Conservation (phyloP, 2,113 vertebrate species). For the Notarius quadriscutis region DNA sequence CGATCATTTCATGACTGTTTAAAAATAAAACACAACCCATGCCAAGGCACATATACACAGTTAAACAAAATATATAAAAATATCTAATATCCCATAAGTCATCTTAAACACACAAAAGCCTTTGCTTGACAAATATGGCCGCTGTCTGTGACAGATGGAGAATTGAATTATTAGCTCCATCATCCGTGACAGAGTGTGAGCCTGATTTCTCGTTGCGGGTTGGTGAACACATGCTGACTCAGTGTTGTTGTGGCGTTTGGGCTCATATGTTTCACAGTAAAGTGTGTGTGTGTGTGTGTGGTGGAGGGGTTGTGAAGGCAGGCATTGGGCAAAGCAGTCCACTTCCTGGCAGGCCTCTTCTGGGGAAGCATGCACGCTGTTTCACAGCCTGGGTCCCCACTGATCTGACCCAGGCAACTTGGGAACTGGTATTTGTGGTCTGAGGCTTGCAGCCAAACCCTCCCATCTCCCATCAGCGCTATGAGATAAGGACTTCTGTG, state of each 20-base stretch:
- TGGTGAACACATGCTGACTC: slow-evolving; percentile 29
- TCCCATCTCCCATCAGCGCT: slow-evolving; percentile 47
- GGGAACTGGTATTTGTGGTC: slow-evolving; percentile 54
- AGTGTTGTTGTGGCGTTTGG: slow-evolving; percentile 26
- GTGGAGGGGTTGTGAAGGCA: neutral
- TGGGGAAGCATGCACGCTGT: slow-evolving; percentile 42
- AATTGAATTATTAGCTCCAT: slow-evolving; percentile 16
- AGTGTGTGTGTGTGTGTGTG: neutral
- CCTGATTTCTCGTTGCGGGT: slow-evolving; percentile 2
- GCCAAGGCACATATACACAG: slow-evolving; percentile 31
- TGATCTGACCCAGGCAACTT: slow-evolving; percentile 28
- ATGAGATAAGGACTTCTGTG: slow-evolving; percentile 57
- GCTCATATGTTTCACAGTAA: slow-evolving; percentile 32
- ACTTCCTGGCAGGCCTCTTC: slow-evolving; percentile 45
- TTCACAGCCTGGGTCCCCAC: slow-evolving; percentile 41
- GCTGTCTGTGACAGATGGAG: neutral
- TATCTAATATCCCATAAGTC: slow-evolving; percentile 10
- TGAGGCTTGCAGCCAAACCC: slow-evolving; percentile 47
- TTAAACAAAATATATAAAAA: slow-evolving; percentile 16
- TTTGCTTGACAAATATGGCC: neutral
- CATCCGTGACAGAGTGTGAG: slow-evolving; percentile 2
- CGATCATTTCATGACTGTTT: slow-evolving; percentile 12
- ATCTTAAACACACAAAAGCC: slow-evolving; percentile 1
- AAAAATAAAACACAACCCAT: slow-evolving; percentile 16
- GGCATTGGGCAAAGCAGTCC: slow-evolving; percentile 44